These are phyloP conservation scores for Ctenosaura bakeri DNA, from an alignment of 2,797 vertebrate species.

Conservation along the genomic window DNA sequence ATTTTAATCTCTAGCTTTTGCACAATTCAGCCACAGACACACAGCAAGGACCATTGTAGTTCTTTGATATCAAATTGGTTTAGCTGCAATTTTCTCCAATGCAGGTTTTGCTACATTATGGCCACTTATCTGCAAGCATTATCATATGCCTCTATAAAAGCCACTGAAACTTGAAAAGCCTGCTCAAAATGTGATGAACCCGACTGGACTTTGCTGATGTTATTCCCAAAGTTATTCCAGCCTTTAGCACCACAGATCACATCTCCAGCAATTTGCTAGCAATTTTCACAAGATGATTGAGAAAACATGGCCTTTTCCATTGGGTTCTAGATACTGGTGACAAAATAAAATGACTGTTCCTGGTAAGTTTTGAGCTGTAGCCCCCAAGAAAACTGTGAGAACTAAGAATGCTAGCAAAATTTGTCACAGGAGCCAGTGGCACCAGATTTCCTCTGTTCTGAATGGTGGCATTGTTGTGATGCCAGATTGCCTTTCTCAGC, in stretches of 20 bases:
- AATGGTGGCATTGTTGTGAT: too few relatives aligned
- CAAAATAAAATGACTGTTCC: slow-evolving; percentile 1
- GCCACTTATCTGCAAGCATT: neutral
- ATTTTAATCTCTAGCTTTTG: slow-evolving; percentile 21
- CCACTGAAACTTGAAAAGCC: neutral
- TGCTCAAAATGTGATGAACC: neutral
- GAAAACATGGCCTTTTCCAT: neutral
- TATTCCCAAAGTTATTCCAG: neutral
- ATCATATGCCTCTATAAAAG: neutral
- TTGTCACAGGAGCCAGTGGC: neutral
- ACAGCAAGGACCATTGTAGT: slow-evolving; percentile 26
- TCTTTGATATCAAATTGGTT: slow-evolving; percentile 50
- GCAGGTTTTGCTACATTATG: neutral
- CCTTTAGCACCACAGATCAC: neutral
- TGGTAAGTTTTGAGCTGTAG: neutral
- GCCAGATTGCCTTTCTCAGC: too few relatives aligned
- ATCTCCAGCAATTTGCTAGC: neutral
- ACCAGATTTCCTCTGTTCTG: too few relatives aligned
- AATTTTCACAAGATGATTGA: neutral
- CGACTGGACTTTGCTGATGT: neutral
- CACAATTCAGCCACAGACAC: slow-evolving; percentile 31
- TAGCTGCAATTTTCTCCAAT: neutral
- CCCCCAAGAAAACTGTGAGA: neutral
- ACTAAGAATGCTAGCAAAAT: neutral
- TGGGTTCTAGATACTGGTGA: neutral